These are phyloP conservation scores for Myiotriccus ornatus DNA, from an alignment of 2,797 vertebrate species.

Conservation along the genomic window DNA sequence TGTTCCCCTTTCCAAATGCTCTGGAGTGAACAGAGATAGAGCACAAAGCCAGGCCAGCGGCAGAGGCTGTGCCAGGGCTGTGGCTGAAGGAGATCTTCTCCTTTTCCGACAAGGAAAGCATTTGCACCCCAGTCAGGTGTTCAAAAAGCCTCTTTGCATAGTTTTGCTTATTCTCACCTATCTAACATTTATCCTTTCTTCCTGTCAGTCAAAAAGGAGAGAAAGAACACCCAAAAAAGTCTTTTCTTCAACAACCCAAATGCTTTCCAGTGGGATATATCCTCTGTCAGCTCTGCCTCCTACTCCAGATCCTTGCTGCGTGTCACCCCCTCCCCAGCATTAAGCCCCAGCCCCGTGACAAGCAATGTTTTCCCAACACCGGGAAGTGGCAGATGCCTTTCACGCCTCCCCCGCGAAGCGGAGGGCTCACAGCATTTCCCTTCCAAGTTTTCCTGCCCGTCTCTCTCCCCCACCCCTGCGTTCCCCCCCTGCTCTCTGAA, in stretches of 20 bases:
- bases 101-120: accelerated
- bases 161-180: neutral
- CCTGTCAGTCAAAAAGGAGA: neutral
- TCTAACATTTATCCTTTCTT: neutral
- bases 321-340: accelerated
- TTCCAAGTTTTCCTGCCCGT: neutral
- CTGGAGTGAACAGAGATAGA: neutral
- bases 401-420: accelerated
- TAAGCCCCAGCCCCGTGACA: accelerated
- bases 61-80: neutral
- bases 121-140: neutral
- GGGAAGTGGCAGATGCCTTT: neutral
- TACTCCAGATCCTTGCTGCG: neutral
- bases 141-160: neutral
- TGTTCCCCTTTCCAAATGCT: neutral
- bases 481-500: neutral
- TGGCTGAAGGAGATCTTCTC: neutral
- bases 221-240: neutral
- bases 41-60: neutral
- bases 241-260: neutral
- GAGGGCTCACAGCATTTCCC: neutral
- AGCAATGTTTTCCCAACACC: neutral
- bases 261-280: neutral
- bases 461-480: neutral
- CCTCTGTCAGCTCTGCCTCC: neutral